Percentiles rank a stretch among this genome's conserved stretches.
Conservation (phyloP, 2,888 invertebrate species). For the Corbicula japonica region DNA sequence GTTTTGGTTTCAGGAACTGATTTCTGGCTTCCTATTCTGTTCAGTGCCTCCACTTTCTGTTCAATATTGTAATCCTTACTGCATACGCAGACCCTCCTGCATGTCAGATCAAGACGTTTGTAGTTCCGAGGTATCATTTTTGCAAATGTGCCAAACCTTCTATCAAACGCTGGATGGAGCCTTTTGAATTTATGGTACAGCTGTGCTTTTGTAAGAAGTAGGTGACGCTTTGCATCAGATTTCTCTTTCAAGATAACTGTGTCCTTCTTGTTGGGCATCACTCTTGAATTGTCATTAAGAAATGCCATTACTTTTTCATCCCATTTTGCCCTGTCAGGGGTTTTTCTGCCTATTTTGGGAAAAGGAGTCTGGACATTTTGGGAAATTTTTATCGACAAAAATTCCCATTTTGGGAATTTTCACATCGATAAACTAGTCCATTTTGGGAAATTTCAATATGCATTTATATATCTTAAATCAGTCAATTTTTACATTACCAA, state of each 20-base stretch:
- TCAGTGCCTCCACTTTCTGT: slow-evolving; percentile 39
- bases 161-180: slow-evolving; percentile 20
- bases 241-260: slow-evolving; percentile 32
- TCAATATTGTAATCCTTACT: slow-evolving; percentile 48
- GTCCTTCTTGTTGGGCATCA: slow-evolving; percentile 61
- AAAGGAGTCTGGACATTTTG: too few species aligned
- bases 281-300: slow-evolving; percentile 42
- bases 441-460: too few species aligned
- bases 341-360: too few species aligned
- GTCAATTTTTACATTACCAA: too few species aligned
- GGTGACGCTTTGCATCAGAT: slow-evolving; percentile 44
- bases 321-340: slow-evolving; percentile 18
- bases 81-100: slow-evolving; percentile 50
- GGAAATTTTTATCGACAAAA: too few species aligned
- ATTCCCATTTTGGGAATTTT: too few species aligned
- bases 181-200: slow-evolving; percentile 35
- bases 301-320: slow-evolving; percentile 14
- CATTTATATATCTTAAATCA: too few species aligned
- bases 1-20: slow-evolving; percentile 14
- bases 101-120: slow-evolving; percentile 26
- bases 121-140: slow-evolving; percentile 42
- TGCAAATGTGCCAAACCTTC: slow-evolving; percentile 38
- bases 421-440: too few species aligned
- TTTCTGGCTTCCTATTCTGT: slow-evolving; percentile 9
- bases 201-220: slow-evolving; percentile 28